These are phyloP conservation scores for Pionites leucogaster DNA, from an alignment of 2,113 vertebrate genomes.

Conservation along the genomic window DNA sequence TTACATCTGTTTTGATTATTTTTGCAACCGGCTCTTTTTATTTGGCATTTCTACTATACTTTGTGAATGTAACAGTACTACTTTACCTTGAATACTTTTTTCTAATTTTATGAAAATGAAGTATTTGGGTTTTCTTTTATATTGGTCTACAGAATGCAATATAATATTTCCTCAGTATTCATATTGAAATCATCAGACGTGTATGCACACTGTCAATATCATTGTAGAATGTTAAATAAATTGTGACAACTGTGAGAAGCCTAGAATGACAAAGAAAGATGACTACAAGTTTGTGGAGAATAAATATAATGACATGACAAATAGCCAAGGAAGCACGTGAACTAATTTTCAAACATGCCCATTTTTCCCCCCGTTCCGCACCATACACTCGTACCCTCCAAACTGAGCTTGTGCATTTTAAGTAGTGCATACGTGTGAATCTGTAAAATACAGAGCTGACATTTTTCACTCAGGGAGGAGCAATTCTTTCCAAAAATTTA, in stretches of 20 bases:
- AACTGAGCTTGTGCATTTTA: not conserved
- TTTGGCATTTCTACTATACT: not conserved
- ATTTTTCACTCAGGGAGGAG: not conserved
- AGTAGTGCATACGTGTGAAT: not conserved
- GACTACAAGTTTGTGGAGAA: not conserved
- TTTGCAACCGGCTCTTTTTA: not conserved
- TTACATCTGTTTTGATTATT: not conserved
- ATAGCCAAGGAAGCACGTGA: not conserved
- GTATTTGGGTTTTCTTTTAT: not conserved
- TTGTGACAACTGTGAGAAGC: not conserved
- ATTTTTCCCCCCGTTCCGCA: rapidly evolving
- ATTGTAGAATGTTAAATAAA: conserved; percentile 29
- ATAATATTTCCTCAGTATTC: not conserved
- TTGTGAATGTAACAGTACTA: not conserved
- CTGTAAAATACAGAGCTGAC: not conserved
- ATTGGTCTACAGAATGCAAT: not conserved
- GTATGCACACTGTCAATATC: not conserved
- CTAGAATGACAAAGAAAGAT: not conserved
- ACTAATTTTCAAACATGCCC: not conserved
- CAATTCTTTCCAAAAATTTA: not conserved
- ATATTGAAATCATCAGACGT: conserved; percentile 24
- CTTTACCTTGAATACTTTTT: not conserved
- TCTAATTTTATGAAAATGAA: not conserved
- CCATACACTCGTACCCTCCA: not conserved
- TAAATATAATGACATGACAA: not conserved